phyloP scores from a whole-genome alignment of 2,797 vertebrate genomes.

The Otolemur crassicaudatus region DNA sequence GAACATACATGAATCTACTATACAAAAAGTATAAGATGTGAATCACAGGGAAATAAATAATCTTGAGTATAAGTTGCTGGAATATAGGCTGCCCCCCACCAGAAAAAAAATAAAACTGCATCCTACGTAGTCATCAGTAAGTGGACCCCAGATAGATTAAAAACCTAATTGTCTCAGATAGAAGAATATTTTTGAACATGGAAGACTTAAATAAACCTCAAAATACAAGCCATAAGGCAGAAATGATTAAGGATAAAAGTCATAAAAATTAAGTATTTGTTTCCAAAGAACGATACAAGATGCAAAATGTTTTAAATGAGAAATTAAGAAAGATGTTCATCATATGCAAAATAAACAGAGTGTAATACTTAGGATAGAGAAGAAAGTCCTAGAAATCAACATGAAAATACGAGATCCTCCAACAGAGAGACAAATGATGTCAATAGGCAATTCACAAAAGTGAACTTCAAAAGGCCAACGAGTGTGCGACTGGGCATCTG shows the following conservation, averaged over 20 bases:
- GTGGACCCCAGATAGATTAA: neutral
- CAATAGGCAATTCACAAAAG: neutral
- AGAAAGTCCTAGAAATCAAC: conserved; percentile 12
- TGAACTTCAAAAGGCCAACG: neutral
- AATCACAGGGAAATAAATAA: neutral
- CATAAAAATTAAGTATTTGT: neutral
- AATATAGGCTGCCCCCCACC: neutral
- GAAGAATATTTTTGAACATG: neutral
- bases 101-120: neutral
- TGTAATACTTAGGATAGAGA: neutral
- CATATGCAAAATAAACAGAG: neutral
- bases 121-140: neutral
- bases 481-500: neutral
- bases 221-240: neutral
- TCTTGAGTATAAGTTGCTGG: neutral
- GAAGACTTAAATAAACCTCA: neutral
- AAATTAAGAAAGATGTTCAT: neutral
- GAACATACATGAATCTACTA: neutral
- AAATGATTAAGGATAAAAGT: neutral
- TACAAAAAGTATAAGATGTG: neutral
- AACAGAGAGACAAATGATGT: conserved; percentile 15
- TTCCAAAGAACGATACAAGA: neutral
- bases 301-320: neutral
- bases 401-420: neutral
- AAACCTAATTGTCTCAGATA: neutral